phyloP scores from a whole-genome alignment of 1,140 invertebrate genomes.

The Gonioctena quinquepunctata region DNA sequence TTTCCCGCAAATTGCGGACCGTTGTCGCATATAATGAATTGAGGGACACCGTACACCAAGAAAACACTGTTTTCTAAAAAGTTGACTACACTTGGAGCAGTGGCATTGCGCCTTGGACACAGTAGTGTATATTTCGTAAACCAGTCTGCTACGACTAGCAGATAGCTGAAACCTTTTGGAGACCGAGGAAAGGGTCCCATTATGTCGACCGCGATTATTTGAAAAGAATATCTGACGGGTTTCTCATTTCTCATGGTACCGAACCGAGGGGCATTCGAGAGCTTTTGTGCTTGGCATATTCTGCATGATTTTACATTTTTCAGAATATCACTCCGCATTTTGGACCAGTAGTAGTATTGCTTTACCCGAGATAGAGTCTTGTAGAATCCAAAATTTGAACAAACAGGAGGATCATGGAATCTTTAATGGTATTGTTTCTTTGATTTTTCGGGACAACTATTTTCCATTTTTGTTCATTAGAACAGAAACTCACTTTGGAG shows the following conservation, averaged over 20 bases:
- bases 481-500: neutral
- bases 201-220: conserved; percentile 50
- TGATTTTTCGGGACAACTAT: conserved; percentile 22
- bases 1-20: conserved; percentile 27
- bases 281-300: conserved; percentile 26
- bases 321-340: conserved; percentile 24
- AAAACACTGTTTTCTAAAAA: conserved; percentile 26
- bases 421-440: neutral
- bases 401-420: conserved; percentile 20
- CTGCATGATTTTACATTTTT: conserved; percentile 15
- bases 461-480: conserved; percentile 30
- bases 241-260: conserved; percentile 30
- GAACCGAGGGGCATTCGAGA: neutral
- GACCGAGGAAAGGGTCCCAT: conserved; percentile 46
- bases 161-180: conserved; percentile 39
- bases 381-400: conserved; percentile 18
- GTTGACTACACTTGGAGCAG: conserved; percentile 10
- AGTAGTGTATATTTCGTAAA: conserved; percentile 32
- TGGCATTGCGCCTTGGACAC: conserved; percentile 15
- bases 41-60: conserved; percentile 27
- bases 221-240: conserved; percentile 21
- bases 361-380: conserved; percentile 25
- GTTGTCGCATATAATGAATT: conserved; percentile 32
- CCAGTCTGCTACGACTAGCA: conserved; percentile 48
- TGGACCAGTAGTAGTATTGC: conserved; percentile 22